Conservation (phyloP, 2,113 vertebrate genomes). For the Chlorodrepanis virens region DNA sequence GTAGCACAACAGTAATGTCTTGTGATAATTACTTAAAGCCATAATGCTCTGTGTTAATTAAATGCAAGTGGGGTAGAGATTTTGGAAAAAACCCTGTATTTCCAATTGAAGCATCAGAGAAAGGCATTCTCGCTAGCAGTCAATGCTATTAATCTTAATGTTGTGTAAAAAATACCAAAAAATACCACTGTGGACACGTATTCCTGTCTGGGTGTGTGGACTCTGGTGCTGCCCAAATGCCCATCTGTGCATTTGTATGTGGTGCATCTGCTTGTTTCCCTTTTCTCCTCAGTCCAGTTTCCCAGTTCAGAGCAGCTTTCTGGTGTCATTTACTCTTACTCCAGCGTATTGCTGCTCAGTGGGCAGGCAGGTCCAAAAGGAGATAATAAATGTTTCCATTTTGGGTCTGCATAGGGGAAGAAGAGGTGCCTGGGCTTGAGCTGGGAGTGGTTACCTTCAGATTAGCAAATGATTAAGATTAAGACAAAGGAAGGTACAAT, state of each 20-base stretch:
- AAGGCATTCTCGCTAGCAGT: neutral
- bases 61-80: neutral
- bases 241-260: accelerated
- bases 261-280: neutral
- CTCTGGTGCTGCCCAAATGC: neutral
- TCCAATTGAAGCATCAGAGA: neutral
- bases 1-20: neutral
- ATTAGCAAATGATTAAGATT: neutral
- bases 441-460: neutral
- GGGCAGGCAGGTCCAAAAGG: neutral
- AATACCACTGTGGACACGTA: accelerated
- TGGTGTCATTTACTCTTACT: neutral
- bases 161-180: neutral
- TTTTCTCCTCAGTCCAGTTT: neutral
- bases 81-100: neutral
- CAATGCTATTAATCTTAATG: neutral
- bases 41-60: neutral
- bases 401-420: neutral
- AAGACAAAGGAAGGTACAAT: neutral
- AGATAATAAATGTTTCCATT: neutral
- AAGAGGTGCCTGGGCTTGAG: neutral
- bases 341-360: neutral
- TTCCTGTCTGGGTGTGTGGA: neutral
- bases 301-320: neutral
- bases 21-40: neutral